Percentiles rank a stretch among this genome's conserved stretches.
phyloP scores from a whole-genome alignment of 2,888 invertebrate genomes.

The Diaphora mendica region DNA sequence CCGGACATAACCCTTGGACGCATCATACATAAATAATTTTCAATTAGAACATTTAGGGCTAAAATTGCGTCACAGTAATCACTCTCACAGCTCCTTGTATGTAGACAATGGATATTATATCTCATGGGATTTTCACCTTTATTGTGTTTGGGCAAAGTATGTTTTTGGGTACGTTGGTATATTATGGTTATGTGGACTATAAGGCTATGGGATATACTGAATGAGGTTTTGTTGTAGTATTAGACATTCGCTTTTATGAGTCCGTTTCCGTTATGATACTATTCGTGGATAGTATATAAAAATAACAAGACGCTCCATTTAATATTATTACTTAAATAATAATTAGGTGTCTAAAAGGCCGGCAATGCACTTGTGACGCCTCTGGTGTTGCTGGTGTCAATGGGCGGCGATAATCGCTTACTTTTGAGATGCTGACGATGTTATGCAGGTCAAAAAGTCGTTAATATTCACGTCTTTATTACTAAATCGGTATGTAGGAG shows the following conservation, averaged over 20 bases:
- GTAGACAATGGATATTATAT: conserved; percentile 29
- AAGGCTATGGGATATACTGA: not conserved
- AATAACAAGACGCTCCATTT: not conserved
- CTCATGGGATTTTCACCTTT: conserved; percentile 36
- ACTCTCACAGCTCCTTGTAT: conserved; percentile 33
- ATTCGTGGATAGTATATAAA: not conserved
- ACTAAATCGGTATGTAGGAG: too few relatives aligned
- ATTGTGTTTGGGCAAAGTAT: conserved; percentile 28
- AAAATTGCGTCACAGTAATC: conserved; percentile 48
- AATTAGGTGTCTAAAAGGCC: too few relatives aligned
- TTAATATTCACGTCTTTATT: too few relatives aligned
- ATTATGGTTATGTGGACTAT: conserved; percentile 9
- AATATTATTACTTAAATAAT: not conserved
- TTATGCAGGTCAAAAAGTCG: too few relatives aligned
- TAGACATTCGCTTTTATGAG: not conserved
- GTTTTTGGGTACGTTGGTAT: not conserved
- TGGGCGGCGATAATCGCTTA: too few relatives aligned
- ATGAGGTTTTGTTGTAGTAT: conserved; percentile 5
- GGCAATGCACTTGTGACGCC: too few relatives aligned
- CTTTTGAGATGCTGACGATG: too few relatives aligned
- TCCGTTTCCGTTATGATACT: not conserved
- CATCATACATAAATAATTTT: conserved; percentile 47
- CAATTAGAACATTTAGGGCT: conserved; percentile 47
- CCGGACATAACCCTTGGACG: conserved; percentile 25
- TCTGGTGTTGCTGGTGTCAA: too few relatives aligned